Base-by-base conservation (phyloP, 1,140 invertebrate species). In the Solen grandis region DNA sequence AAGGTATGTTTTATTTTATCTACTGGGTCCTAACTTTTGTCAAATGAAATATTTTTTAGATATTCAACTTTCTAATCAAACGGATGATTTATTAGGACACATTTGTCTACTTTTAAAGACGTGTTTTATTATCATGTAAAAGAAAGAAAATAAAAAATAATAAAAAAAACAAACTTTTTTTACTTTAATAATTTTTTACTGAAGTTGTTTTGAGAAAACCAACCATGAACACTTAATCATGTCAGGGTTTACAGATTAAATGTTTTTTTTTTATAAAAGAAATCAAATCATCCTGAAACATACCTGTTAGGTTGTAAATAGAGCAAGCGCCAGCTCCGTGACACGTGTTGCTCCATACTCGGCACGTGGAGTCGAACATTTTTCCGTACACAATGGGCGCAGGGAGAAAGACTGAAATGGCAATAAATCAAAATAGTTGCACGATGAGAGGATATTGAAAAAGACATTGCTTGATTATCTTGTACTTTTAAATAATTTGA, bases 351-450 rank as follows among this genome's bases (percentile, higher is more conserved):
- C 36, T 66, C 74, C 74, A 76, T 8, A 76, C 13, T 3, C 36
- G 54, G 22, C 76, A 79, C 16, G 70, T 16, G 2, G 76, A 59
- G n/a, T 79, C 76, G 36, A 79, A 79, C n/a, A 79, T n/a, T 16
- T 65, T 65, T 25, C 76, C 76, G 25, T 50, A 60, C 14, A 79
- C 55, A 2, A 79, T 69, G 2, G 65, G 76, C 50, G 76, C 76
- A 16, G 76, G 76, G 2, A 79, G 63, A 29, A 79, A 79, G 8
- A 79, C 76, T 79, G 29, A 10, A 59, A 66, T 76, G n/a, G n/a
- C n/a, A n/a, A n/a, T n/a, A n/a, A n/a, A n/a, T n/a, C n/a, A n/a
- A n/a, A n/a, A n/a, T n/a, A n/a, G n/a, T n/a, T n/a, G n/a, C n/a
- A n/a, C n/a, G n/a, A n/a, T n/a, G n/a, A n/a, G n/a, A n/a, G n/a